A percentile compares a stretch with the other conserved stretches of the same genome.
Evolutionary conservation across 2,113 vertebrate genomes (phyloP).

Genomic region (Poecilia latipinna): DNA sequence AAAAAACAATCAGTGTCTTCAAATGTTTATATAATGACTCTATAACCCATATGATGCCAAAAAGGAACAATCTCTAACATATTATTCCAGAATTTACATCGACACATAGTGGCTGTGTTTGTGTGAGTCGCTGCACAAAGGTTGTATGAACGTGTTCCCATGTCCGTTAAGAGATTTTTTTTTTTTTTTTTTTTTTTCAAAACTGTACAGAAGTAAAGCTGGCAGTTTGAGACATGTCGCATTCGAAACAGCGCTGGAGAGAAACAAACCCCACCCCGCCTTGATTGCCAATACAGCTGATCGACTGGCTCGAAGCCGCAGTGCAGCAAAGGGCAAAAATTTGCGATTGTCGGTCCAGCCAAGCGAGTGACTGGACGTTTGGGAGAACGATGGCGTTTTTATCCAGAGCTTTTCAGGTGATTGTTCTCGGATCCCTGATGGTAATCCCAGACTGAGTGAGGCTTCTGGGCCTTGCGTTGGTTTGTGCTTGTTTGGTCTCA

Average conservation of each 20-base stretch:
- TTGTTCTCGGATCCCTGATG: slow-evolving; percentile 72
- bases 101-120: slow-evolving; percentile 52
- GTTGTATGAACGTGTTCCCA: slow-evolving; percentile 25
- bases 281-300: slow-evolving; percentile 64
- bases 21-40: slow-evolving; percentile 60
- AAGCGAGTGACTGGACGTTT: slow-evolving; percentile 24
- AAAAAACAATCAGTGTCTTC: slow-evolving; percentile 75
- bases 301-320: slow-evolving; percentile 47
- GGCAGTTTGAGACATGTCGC: slow-evolving; percentile 35
- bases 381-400: slow-evolving; percentile 9
- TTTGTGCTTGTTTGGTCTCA: slow-evolving; percentile 72
- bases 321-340: slow-evolving; percentile 46
- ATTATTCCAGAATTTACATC: slow-evolving; percentile 24
- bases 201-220: slow-evolving; percentile 63
- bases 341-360: slow-evolving; percentile 72
- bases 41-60: slow-evolving; percentile 55
- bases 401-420: slow-evolving; percentile 50
- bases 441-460: slow-evolving; percentile 44
- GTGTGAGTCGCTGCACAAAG: slow-evolving; percentile 29
- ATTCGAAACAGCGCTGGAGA: slow-evolving; percentile 31
- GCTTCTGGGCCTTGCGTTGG: slow-evolving; percentile 41
- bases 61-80: slow-evolving; percentile 42
- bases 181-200: background rate
- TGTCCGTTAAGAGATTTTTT: slow-evolving; percentile 12
- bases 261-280: slow-evolving; percentile 13